phyloP scores from a whole-genome alignment of 2,888 invertebrate genomes.

The Mesorhabditis spiculigera region DNA sequence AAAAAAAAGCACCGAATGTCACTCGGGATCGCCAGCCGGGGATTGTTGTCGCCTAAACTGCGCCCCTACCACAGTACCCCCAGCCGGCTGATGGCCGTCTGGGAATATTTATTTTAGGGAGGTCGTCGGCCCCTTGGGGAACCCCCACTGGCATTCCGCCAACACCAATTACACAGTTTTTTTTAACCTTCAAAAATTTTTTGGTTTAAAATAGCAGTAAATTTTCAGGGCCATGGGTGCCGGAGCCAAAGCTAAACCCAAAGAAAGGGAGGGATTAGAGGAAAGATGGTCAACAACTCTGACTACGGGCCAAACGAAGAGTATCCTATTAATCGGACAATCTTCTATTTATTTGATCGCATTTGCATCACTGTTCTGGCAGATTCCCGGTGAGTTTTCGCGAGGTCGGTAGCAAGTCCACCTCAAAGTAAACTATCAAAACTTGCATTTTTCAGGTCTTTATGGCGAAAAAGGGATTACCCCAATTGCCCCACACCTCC shows the following conservation, averaged over 20 bases:
- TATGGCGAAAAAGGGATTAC: slow-evolving; percentile 23
- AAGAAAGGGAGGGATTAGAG: too few relatives aligned
- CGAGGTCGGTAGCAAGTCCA: background rate
- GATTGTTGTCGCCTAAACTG: background rate
- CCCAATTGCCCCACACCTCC: slow-evolving; percentile 20
- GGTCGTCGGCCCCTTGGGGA: background rate
- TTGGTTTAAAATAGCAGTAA: background rate
- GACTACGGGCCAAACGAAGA: background rate
- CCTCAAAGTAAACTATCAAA: background rate
- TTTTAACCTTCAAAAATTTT: too few relatives aligned
- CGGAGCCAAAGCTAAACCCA: too few relatives aligned
- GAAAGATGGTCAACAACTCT: background rate
- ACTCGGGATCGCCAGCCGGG: too few relatives aligned
- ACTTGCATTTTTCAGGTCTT: slow-evolving; percentile 15
- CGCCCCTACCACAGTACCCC: background rate
- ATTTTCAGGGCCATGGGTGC: too few relatives aligned
- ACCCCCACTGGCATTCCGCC: background rate
- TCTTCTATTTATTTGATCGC: slow-evolving; percentile 72
- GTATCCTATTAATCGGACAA: slow-evolving; percentile 23
- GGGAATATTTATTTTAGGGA: slow-evolving; percentile 1
- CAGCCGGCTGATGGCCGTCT: background rate
- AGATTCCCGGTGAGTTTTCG: slow-evolving; percentile 71
- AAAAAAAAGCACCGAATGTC: background rate
- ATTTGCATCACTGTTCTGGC: slow-evolving; percentile 74
- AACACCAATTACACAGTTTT: background rate